phyloP scores from a whole-genome alignment of 2,113 vertebrate genomes.

The Caranx ignobilis region DNA sequence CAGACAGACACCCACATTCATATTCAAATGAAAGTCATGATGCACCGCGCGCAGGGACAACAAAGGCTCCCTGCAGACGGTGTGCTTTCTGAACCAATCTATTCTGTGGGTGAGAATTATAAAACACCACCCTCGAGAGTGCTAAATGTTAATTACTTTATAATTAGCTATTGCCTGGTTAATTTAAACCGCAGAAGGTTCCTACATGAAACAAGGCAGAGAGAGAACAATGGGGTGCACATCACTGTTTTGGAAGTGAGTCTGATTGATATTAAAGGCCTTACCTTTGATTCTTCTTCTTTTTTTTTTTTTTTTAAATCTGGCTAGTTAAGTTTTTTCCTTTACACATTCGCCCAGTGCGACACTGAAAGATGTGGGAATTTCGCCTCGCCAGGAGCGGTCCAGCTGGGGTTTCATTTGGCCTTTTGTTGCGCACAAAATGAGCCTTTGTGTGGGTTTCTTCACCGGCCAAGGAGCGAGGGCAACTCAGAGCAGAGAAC shows the following conservation, averaged over 20 bases:
- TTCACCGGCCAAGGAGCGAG: constrained; percentile 78
- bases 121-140: constrained; percentile 41
- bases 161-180: constrained; percentile 65
- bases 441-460: constrained; percentile 85
- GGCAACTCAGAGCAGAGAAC: constrained; percentile 79
- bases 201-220: constrained; percentile 32
- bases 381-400: constrained; percentile 62
- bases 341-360: constrained; percentile 42
- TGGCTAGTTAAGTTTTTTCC: constrained; percentile 15
- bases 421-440: constrained; percentile 86
- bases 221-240: constrained; percentile 13
- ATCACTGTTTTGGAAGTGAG: constrained; percentile 7
- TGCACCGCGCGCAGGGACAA: constrained; percentile 45
- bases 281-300: constrained; percentile 13
- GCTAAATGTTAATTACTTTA: constrained; percentile 68
- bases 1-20: constrained; percentile 48
- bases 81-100: constrained; percentile 52
- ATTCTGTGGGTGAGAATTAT: constrained; percentile 54
- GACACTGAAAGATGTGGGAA: constrained; percentile 81
- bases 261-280: background rate
- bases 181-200: constrained; percentile 52
- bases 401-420: constrained; percentile 85
- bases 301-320: constrained; percentile 12
- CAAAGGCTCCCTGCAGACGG: constrained; percentile 70
- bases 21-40: constrained; percentile 59